Evolutionary conservation across 1,140 invertebrate species (phyloP).

Genomic region (Saxidomus purpurata): DNA sequence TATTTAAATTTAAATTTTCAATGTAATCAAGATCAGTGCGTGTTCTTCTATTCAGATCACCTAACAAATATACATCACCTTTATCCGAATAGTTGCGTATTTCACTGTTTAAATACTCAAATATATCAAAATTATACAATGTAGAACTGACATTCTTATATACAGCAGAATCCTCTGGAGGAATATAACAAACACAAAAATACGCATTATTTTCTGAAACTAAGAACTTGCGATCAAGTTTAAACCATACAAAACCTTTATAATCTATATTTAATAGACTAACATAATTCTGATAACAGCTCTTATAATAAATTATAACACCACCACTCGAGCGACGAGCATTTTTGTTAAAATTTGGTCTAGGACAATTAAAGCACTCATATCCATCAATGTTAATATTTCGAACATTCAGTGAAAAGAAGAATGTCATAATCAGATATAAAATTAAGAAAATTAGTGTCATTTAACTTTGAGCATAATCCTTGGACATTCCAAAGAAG

Average conservation of each 20-base stretch:
- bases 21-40: no score
- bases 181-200: no score
- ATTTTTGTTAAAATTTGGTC: no score
- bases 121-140: no score
- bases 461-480: conserved; percentile 5
- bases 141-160: no score
- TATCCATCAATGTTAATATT: no score
- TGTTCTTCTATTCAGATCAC: conserved; percentile 38
- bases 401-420: conserved; percentile 49
- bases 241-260: conserved; percentile 37
- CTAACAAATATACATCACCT: conserved; percentile 22
- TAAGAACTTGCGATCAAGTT: background rate
- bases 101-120: no score
- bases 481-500: conserved; percentile 55
- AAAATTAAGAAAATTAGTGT: conserved; percentile 46
- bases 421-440: conserved; percentile 39
- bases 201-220: no score
- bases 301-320: conserved; percentile 43
- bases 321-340: conserved; percentile 26
- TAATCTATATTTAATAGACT: background rate
- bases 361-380: no score
- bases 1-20: no score
- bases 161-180: no score
- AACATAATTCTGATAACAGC: background rate
- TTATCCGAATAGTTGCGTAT: conserved; percentile 9